Base-by-base conservation (phyloP, 2,797 vertebrate species). In the Anguilla marmorata region DNA sequence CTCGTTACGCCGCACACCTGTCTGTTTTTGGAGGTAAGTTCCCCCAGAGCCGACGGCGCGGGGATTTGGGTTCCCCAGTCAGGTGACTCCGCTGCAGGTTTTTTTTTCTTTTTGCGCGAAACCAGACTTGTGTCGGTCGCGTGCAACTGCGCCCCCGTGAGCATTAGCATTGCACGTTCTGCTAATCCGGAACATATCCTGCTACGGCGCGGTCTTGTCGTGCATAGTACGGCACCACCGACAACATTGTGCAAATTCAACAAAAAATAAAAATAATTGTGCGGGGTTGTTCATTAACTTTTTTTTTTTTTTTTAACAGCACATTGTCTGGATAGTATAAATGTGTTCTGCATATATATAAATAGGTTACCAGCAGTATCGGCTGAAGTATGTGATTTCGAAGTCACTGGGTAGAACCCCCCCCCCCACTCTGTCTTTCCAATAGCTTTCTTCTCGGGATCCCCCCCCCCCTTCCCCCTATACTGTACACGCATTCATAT, bases 1-100 rank as follows among this genome's bases (percentile, higher is more conserved):
- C 79, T 83, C 86, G 82, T 87, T 87, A 84, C 24, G 16, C 9
- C 41, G 12, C 56, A 60, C 86, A 87, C 72, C 86, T 87, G 86
- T 80, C 86, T n/a, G 27, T n/a, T 12, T 12, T 11, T 6, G 24
- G 27, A 30, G n/a, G 66, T 0, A 72, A 1, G 1, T 27, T 72
- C 66, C n/a, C 24, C 6, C n/a, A n/a, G 66, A 60, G 56, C 11
- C 19, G 12, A 16, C 56, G 19, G 56, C n/a, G 7, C 66, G 27
- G 66, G 66, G 66, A 72, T 60, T 60, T 3, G 58, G 37, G 37
- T 21, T 0, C 14, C 16, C 19, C 58, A 60, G 58, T 60, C 58
- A 60, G 58, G 66, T 11, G 66, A 72, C 24, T 11, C 21, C 14
- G 66, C 66, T 9, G 24, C 66, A 72, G 24, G 66, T 72, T 30